Evolutionary conservation across 2,113 vertebrate genomes (phyloP).

Genomic region (Rhagologus leucostigma): DNA sequence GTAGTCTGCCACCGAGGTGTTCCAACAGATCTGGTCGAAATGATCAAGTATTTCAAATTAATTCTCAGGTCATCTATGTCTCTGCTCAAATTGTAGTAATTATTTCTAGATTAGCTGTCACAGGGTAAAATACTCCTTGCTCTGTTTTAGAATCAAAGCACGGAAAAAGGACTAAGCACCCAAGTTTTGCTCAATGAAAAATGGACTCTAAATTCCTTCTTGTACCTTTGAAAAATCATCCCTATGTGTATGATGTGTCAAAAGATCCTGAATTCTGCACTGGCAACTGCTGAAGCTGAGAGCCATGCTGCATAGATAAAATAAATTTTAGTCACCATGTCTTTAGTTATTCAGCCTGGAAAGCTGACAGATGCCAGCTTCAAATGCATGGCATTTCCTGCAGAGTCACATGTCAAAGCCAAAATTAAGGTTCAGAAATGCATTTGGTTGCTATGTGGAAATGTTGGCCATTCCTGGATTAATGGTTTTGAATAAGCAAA

Average conservation of each 20-base stretch:
- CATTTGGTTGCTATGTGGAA: background rate
- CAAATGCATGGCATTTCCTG: background rate
- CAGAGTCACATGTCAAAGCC: background rate
- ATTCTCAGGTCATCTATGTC: background rate
- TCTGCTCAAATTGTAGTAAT: background rate
- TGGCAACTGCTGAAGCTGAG: background rate
- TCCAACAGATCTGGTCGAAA: background rate
- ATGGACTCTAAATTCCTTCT: background rate
- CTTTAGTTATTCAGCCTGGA: background rate
- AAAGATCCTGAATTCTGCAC: background rate
- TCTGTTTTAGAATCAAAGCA: background rate
- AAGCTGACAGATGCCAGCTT: background rate
- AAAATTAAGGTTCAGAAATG: background rate
- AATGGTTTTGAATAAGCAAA: constrained; percentile 34
- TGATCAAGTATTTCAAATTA: background rate
- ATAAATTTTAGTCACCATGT: background rate
- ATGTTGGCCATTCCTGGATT: background rate
- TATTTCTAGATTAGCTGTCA: background rate
- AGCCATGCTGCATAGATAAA: background rate
- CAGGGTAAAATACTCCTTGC: background rate
- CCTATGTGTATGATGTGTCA: fast-evolving
- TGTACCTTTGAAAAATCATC: background rate
- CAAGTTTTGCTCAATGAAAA: background rate
- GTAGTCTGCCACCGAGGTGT: background rate
- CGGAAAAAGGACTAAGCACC: background rate